These are phyloP conservation scores for Plagiodera versicolora DNA, from an alignment of 2,888 invertebrate genomes.

Conservation along the genomic window DNA sequence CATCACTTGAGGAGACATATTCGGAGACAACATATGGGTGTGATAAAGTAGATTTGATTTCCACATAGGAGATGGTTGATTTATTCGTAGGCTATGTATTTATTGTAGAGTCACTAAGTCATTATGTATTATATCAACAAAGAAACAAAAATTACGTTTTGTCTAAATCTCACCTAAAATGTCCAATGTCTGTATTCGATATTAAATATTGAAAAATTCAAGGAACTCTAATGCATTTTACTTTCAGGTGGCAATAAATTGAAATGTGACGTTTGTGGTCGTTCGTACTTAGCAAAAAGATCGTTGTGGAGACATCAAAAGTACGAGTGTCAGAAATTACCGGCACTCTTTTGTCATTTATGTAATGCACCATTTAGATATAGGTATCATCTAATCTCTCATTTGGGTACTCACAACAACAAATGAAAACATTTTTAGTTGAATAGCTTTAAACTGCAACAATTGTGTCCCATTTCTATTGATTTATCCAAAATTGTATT, in stretches of 20 bases:
- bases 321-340: constrained; percentile 38
- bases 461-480: too few species aligned
- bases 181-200: background rate
- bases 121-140: too few species aligned
- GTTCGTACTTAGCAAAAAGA: constrained; percentile 41
- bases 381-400: too few species aligned
- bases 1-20: constrained; percentile 42
- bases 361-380: background rate
- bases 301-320: constrained; percentile 38
- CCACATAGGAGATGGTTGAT: too few species aligned
- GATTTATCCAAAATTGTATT: too few species aligned
- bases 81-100: too few species aligned
- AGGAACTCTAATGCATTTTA: background rate
- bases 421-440: too few species aligned
- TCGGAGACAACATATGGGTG: constrained; percentile 18
- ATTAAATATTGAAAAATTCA: background rate
- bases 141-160: too few species aligned
- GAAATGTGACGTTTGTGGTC: constrained; percentile 40
- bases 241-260: background rate
- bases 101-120: too few species aligned
- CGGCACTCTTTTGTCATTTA: background rate
- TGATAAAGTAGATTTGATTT: background rate
- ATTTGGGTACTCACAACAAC: too few species aligned
- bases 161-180: too few species aligned
- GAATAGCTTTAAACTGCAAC: too few species aligned